A percentile compares a stretch with the other conserved stretches of the same genome.
Evolutionary conservation across 1,140 invertebrate species (phyloP).

Genomic region (Hestina assimilis): DNA sequence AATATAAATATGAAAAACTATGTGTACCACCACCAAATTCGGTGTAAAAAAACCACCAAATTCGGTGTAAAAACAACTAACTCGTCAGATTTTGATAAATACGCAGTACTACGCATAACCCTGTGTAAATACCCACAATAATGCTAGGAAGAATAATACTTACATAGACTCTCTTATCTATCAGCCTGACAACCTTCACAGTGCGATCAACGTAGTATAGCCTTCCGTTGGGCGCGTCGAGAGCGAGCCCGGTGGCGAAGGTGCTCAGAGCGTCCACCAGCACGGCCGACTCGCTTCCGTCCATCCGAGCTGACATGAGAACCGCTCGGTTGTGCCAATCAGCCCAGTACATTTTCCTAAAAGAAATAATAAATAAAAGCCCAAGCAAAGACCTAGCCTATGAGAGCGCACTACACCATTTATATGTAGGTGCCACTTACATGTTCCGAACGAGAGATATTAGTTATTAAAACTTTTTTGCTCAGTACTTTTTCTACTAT

Average conservation of each 20-base stretch:
- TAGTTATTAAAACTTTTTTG: no score
- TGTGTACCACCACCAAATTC: no score
- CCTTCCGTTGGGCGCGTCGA: conserved; percentile 90
- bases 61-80: no score
- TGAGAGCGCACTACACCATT: no score
- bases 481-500: no score
- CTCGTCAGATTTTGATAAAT: no score
- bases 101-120: no score
- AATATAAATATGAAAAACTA: no score
- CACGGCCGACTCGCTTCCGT: conserved; percentile 82
- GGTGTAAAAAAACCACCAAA: no score
- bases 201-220: conserved; percentile 90
- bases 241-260: conserved; percentile 93
- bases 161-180: conserved; percentile 67
- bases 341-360: conserved; percentile 89
- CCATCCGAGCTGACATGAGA: conserved; percentile 91
- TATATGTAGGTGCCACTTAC: no score
- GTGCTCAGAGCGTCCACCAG: conserved; percentile 83
- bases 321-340: conserved; percentile 87
- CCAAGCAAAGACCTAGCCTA: background rate
- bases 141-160: conserved; percentile 26
- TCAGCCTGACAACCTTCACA: conserved; percentile 87
- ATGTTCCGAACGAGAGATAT: no score
- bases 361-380: background rate
- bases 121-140: no score